phyloP scores from a whole-genome alignment of 2,797 vertebrate species.

The Hoplostethus atlanticus region DNA sequence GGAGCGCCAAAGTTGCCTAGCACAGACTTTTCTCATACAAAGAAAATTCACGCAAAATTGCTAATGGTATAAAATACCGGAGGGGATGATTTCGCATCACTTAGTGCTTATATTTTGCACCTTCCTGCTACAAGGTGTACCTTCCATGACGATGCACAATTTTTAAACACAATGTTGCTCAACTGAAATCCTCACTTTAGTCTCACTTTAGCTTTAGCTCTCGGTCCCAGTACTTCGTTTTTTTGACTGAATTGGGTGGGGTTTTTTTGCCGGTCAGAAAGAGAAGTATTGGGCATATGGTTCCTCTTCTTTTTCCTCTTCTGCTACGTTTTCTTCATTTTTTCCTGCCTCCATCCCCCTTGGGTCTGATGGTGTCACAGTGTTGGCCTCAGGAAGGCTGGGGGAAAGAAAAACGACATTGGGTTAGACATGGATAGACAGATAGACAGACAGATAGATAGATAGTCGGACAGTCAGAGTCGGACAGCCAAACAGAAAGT shows the following conservation, averaged over 20 bases:
- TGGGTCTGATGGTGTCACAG: conserved; percentile 30
- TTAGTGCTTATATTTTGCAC: too few species aligned
- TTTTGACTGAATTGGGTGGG: conserved; percentile 43
- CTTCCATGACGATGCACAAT: neutral
- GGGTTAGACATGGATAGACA: conserved; percentile 8
- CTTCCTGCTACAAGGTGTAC: neutral
- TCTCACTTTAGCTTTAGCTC: conserved; percentile 58
- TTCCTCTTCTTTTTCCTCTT: conserved; percentile 56
- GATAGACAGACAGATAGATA: neutral
- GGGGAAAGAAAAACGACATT: conserved; percentile 14
- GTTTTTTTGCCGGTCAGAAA: conserved; percentile 77
- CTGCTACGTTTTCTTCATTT: conserved; percentile 32
- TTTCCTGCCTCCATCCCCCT: conserved; percentile 26
- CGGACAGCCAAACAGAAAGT: neutral
- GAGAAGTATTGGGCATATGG: conserved; percentile 78
- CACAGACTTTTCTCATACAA: too few species aligned
- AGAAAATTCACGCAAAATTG: too few species aligned
- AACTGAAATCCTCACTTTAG: conserved; percentile 19
- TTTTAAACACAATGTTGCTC: conserved; percentile 23
- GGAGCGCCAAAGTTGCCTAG: too few species aligned
- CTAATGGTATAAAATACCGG: too few species aligned
- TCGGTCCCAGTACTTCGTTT: conserved; percentile 62
- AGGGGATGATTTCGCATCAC: too few species aligned
- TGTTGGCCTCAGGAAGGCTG: conserved; percentile 78
- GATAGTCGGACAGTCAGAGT: neutral